Base-by-base conservation (phyloP, 1,140 invertebrate genomes). In the Eurytemora carolleeae region DNA sequence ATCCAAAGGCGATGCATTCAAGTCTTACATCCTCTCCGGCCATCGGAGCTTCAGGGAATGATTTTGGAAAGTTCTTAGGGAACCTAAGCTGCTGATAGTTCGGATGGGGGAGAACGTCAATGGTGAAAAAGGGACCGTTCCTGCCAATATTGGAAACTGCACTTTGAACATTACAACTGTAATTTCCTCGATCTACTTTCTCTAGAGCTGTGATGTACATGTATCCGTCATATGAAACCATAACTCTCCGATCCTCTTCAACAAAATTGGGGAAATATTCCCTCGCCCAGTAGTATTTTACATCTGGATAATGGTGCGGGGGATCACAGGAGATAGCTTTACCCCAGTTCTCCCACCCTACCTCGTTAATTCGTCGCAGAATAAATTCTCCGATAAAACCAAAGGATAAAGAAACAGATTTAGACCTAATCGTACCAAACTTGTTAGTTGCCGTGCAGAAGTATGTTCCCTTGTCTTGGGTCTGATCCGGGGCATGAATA, bases 1-100 rank as follows among this genome's bases (percentile, higher is more conserved):
- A 95, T 74, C 91, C 91, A 79, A 93, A 95, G 22, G 89, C 89
- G 63, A 96, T 79, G 75, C 92, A 97, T 75, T 97, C 92, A 31
- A 97, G 72, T 65, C 87, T 76, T 16, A 95, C 87, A 73, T 91
- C 83, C 67, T 87, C 80, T 0, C 89, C 90, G 54, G 86, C 87
- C 63, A 86, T 75, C 2, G 90, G 87, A 19, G 87, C 85, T 73
- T 90, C 86, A 0, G 91, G 91, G 67, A 92, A 95, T 2, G 82
- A 82, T 76, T 93, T 94, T 0, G 90, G 90, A 69, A 96, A 96
- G 69, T 88, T 90, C 70, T 91, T 91, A 16, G 90, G 83, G 69
- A 95, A 94, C 67, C 91, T 86, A 24, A 92, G 70, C 60, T 91
- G 85, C 67, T 92, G 87, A 68, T 84, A 87, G 70, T 87, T 86